Base-by-base conservation (phyloP, 1,140 invertebrate species). In the Zaprionus nigranus region DNA sequence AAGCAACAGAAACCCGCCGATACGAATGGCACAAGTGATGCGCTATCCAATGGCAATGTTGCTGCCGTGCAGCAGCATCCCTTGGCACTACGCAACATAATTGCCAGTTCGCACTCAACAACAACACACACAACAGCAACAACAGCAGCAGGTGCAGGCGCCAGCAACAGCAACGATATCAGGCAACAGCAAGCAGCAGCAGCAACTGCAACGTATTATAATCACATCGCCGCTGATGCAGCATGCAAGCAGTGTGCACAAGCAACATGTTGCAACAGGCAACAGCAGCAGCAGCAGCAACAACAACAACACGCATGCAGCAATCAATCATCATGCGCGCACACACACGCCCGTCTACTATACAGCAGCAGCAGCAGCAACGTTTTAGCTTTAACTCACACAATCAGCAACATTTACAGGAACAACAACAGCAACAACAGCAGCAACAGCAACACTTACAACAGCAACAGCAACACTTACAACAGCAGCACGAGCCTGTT, bases 391-490 rank as follows among this genome's bases (percentile, higher is more conserved):
- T 88, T 90, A 90, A 86, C 53, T 73, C 83, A 75, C 66, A 90
- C 79, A 90, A 90, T 58, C 65, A 79, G 17, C 78, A 86, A 70
- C 81, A 75, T 56, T 46, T 66, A 63, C 61, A 79, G 98, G 79
- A 97, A 98, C 93, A 94, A 98, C 77, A 96, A 95, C 81, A 66
- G 59, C 83, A 82, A 69, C 75, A 63, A 17, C 76, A 88, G 28
- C 80, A 72, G 51, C 83, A 82, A 71, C 75, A 59, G 5, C 72
- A 79, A 58, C 79, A 76, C 2, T 70, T 78, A 56, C 79, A 72
- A 97, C 80, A 63, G n/a, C 78, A 64, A 38, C 75, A 77, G 11
- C 74, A 63, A 53, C 60, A 75, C 5, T n/a, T n/a, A n/a, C 78
- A 64, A 38, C 75, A 77, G 11, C 74, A 63, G 57, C 60, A 75